These are phyloP conservation scores for Drosophila yooni DNA, from an alignment of 2,888 invertebrate genomes.

Conservation along the genomic window DNA sequence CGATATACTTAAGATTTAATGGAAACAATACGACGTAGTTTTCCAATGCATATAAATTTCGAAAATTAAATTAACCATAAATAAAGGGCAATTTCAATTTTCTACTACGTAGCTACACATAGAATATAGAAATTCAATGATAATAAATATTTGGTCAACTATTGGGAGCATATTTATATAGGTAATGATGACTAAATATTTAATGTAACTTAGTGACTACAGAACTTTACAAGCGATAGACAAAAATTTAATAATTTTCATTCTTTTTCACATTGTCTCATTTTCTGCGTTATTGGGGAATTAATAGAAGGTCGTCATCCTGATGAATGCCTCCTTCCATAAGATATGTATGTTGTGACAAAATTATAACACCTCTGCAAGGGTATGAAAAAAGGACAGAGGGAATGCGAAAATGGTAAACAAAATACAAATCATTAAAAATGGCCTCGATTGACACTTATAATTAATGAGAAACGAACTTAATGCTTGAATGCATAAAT, in stretches of 20 bases:
- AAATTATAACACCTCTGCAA: slow-evolving; percentile 3
- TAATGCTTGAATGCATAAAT: slow-evolving; percentile 66
- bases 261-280: neutral
- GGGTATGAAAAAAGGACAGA: slow-evolving; percentile 27
- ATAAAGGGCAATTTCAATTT: no score
- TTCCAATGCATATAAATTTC: neutral
- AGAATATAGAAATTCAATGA: neutral
- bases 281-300: neutral
- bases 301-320: neutral
- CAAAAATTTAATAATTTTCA: neutral
- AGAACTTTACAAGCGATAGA: neutral
- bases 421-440: slow-evolving; percentile 80
- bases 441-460: slow-evolving; percentile 77
- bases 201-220: neutral
- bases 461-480: slow-evolving; percentile 73
- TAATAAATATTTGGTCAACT: neutral
- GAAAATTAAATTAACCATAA: neutral
- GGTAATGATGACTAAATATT: neutral
- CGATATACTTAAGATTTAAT: neutral
- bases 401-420: slow-evolving; percentile 26
- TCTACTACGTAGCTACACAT: no score
- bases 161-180: neutral
- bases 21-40: neutral
- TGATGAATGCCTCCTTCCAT: neutral
- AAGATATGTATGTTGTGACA: neutral